These are phyloP conservation scores for Drepana falcataria DNA, from an alignment of 2,888 invertebrate species.

Conservation along the genomic window DNA sequence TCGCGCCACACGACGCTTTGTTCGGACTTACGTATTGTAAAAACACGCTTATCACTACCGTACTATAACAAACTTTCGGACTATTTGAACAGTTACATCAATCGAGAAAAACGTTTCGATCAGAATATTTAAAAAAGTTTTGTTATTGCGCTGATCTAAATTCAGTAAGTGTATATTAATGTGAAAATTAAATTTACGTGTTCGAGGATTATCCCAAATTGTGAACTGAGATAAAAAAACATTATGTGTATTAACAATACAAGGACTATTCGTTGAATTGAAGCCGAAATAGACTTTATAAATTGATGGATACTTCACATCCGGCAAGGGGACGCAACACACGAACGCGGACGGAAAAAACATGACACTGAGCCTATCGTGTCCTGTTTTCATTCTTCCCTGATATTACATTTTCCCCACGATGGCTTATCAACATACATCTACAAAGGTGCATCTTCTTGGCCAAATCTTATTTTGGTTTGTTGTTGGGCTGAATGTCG, in stretches of 20 bases:
- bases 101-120: conserved; percentile 10
- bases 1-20: conserved; percentile 66
- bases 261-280: conserved; percentile 59
- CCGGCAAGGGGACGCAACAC: conserved; percentile 66
- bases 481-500: conserved; percentile 62
- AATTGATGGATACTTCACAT: conserved; percentile 76
- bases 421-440: conserved; percentile 61
- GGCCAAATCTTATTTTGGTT: conserved; percentile 66
- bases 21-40: conserved; percentile 61
- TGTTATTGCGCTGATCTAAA: conserved; percentile 14
- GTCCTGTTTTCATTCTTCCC: conserved; percentile 73
- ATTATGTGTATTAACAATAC: conserved; percentile 45
- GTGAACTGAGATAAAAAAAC: conserved; percentile 29
- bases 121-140: neutral
- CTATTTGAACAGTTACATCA: conserved; percentile 11
- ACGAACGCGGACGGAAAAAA: conserved; percentile 75
- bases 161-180: conserved; percentile 43
- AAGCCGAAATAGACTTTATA: conserved; percentile 54
- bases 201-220: conserved; percentile 27
- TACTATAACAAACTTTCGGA: conserved; percentile 40
- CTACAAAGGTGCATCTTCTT: conserved; percentile 51
- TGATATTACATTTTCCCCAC: conserved; percentile 68
- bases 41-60: conserved; percentile 67
- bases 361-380: conserved; percentile 73
- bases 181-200: conserved; percentile 40